Conservation (phyloP, 2,888 invertebrate genomes). For the Drosophila testacea region DNA sequence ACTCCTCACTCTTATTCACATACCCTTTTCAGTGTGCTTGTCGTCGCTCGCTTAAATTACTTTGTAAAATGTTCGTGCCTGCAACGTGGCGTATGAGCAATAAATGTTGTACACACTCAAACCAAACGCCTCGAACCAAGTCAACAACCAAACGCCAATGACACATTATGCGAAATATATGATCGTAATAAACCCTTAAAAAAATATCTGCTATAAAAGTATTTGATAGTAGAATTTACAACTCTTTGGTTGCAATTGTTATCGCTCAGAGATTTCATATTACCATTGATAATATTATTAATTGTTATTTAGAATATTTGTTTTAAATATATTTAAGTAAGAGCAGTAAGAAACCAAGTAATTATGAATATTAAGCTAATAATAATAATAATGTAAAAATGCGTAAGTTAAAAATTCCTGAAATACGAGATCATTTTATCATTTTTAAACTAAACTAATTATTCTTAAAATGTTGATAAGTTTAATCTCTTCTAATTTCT, state of each 20-base stretch:
- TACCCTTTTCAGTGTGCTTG: conserved; percentile 25
- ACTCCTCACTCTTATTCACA: not conserved
- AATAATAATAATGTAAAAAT: too few species aligned
- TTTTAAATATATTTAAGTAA: too few species aligned
- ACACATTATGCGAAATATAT: conserved; percentile 1
- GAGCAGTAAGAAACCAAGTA: too few species aligned
- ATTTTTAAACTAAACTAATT: too few species aligned
- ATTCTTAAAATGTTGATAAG: too few species aligned
- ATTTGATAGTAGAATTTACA: not conserved
- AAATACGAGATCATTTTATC: too few species aligned
- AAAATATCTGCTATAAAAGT: not conserved
- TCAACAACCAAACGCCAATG: conserved; percentile 52
- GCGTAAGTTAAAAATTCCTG: too few species aligned
- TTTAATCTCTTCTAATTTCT: too few species aligned
- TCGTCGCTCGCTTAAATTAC: conserved; percentile 71
- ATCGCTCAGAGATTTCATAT: too few species aligned
- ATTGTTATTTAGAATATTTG: too few species aligned
- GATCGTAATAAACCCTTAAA: conserved; percentile 5
- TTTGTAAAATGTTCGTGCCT: conserved; percentile 73
- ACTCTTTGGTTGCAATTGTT: not conserved
- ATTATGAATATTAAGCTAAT: too few species aligned
- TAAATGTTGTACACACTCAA: conserved; percentile 52
- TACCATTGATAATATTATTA: too few species aligned
- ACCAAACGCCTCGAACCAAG: conserved; percentile 35
- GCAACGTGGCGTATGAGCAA: conserved; percentile 71